Conservation (phyloP, 2,113 vertebrate genomes). For the Melospiza georgiana region DNA sequence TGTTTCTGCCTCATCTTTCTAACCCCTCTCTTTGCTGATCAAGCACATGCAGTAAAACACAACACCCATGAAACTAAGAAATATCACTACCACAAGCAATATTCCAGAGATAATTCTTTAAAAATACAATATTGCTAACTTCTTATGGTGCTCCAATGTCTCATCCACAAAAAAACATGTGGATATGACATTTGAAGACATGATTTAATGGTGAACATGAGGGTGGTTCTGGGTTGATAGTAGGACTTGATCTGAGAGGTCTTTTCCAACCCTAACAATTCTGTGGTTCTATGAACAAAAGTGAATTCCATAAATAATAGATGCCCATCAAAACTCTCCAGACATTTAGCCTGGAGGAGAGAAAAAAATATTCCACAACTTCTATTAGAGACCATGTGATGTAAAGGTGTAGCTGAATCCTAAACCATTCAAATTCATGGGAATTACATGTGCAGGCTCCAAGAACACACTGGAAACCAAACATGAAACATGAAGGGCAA, state of each 20-base stretch:
- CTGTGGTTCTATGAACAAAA: background rate
- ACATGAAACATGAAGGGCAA: background rate
- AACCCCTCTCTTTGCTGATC: background rate
- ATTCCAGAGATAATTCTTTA: background rate
- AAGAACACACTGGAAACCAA: background rate
- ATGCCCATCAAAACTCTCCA: background rate
- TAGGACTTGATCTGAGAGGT: background rate
- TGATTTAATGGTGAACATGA: background rate
- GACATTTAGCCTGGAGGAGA: background rate
- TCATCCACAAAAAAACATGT: background rate
- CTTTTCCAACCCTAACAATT: background rate
- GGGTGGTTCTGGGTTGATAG: background rate
- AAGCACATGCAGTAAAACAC: background rate
- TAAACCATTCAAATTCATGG: background rate
- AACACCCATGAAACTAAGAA: background rate
- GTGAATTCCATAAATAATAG: background rate
- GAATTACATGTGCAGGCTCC: background rate
- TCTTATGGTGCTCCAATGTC: background rate
- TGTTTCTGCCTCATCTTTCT: background rate
- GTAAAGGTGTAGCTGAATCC: background rate
- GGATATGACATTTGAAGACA: background rate
- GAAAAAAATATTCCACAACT: background rate
- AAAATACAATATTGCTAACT: background rate
- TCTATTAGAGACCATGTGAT: background rate
- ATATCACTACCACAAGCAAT: background rate